Evolutionary conservation across 64 coral and sea anemone species (phyloP), one percentile per base, ranked within the genome.

Genomic region (Porites lutea): DNA sequence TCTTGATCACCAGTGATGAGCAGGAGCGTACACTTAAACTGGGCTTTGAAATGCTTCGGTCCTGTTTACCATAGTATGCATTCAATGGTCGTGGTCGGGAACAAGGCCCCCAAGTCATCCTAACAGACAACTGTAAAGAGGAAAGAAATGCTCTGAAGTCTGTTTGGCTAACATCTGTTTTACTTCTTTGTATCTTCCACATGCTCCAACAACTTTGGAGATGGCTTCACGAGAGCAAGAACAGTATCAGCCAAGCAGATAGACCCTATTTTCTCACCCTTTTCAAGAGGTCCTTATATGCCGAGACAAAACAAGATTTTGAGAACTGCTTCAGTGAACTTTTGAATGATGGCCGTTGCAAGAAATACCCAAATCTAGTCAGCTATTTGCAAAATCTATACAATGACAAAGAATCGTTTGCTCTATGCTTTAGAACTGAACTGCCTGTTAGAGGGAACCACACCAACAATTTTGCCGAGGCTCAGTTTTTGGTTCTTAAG

Each of bases 71-170:
- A 52, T 76, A 90, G 8, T 90, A 81, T 81, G 75, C 88, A 69
- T 90, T 90, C 77, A 44, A 90, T 90, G 88, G 59, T 59, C 71
- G 60, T 89, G 88, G 88, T 64, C 72, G 43, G 53, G 73, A 89
- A 59, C 52, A 61, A 43, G 89, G 79, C 52, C 79, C 88, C 37
- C 73, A 95, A 86, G 80, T 90, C 43, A 91, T 95, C 53, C 61
- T 95, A 16, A 95, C 93, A 52, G 93, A 91, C 75, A 95, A 91
- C 71, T 95, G 93, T 65, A 90, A 91, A 66, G 93, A 95, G 81
- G 88, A 95, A 65, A 51, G 88, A 87, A 95, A 91, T 86, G 72
- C 75, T 58, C 65, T 95, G 81, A 91, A 83, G 60, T 61, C 88
- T 95, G 65, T 95, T 67, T 95, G 93, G 82, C 88, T 88, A 68